Evolutionary conservation across 1,140 invertebrate genomes (phyloP).

Genomic region (Scaptomyza montana): DNA sequence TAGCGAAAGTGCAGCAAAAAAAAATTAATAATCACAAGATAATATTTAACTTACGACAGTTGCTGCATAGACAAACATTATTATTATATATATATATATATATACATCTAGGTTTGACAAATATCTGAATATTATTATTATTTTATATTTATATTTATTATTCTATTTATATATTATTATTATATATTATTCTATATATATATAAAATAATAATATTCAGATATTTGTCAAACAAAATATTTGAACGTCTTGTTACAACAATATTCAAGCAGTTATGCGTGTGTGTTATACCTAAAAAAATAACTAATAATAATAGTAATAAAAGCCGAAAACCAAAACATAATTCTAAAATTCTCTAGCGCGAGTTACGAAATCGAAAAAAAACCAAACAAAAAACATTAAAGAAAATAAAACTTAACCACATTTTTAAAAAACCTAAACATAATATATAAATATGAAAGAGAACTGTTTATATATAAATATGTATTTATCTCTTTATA

Average conservation of each 20-base stretch:
- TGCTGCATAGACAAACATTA: conserved; percentile 1
- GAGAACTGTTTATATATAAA: conserved; percentile 35
- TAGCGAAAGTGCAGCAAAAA: background rate
- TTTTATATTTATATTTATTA: no score
- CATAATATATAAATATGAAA: conserved; percentile 26
- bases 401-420: background rate
- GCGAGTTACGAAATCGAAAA: conserved; percentile 1
- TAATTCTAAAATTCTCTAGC: conserved; percentile 1
- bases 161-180: no score
- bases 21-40: background rate
- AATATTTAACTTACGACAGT: background rate
- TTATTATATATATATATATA: no score
- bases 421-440: conserved; percentile 30
- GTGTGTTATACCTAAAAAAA: conserved; percentile 39
- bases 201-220: conserved; percentile 19
- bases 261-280: conserved; percentile 52
- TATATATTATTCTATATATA: no score
- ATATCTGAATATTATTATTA: no score
- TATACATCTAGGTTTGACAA: no score
- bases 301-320: conserved; percentile 3
- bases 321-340: conserved; percentile 24
- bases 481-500: conserved; percentile 13
- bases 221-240: conserved; percentile 32
- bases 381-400: background rate
- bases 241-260: conserved; percentile 61